Evolutionary conservation across 1,140 invertebrate genomes (phyloP).

Genomic region (Glossosoma conforme): DNA sequence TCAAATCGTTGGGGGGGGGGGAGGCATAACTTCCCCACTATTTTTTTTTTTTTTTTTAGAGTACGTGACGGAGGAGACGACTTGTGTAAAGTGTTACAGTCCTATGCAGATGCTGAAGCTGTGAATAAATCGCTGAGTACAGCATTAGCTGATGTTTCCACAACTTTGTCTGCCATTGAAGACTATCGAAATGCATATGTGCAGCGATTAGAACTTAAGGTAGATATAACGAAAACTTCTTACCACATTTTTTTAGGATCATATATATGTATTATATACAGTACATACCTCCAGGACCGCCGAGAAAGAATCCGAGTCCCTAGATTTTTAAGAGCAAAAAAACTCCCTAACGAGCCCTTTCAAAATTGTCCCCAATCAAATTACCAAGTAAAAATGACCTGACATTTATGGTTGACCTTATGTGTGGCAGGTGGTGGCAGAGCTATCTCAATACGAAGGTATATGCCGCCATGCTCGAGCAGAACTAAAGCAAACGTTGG

Average conservation of each 20-base stretch:
- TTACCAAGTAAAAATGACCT: neutral
- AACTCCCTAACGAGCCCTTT: too few species aligned
- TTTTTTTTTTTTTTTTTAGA: constrained; percentile 38
- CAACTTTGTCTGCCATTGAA: constrained; percentile 59
- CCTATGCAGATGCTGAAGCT: constrained; percentile 61
- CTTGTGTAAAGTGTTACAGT: constrained; percentile 58
- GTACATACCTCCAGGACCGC: too few species aligned
- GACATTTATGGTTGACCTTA: neutral
- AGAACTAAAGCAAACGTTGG: constrained; percentile 66
- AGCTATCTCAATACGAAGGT: constrained; percentile 63
- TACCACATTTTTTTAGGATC: neutral
- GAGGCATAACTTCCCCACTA: too few species aligned
- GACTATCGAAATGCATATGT: constrained; percentile 68
- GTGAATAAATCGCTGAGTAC: constrained; percentile 62
- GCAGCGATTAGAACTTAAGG: constrained; percentile 63
- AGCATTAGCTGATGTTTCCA: constrained; percentile 59
- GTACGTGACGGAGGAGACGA: constrained; percentile 66
- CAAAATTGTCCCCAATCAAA: too few species aligned
- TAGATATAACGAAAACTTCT: constrained; percentile 23
- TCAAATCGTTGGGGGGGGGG: too few species aligned
- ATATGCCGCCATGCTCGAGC: constrained; percentile 69
- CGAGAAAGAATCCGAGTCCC: too few species aligned
- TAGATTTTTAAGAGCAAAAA: too few species aligned
- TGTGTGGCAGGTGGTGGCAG: constrained; percentile 53
- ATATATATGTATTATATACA: neutral